These are phyloP conservation scores for Ambastaia sidthimunki DNA, from an alignment of 2,797 vertebrate genomes.

Conservation along the genomic window DNA sequence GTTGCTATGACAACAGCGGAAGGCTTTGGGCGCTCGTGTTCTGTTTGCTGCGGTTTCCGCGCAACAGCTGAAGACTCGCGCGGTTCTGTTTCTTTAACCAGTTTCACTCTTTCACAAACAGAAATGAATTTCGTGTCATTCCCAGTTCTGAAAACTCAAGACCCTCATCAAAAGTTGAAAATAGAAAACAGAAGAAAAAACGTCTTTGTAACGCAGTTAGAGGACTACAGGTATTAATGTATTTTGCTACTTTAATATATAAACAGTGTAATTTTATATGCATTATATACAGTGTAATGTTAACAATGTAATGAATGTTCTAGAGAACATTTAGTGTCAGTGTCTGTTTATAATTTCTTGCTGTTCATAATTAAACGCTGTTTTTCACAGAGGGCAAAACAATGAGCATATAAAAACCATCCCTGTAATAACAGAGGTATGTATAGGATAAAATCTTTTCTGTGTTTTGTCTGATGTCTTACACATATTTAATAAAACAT, in stretches of 20 bases:
- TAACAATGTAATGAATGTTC: too few species aligned
- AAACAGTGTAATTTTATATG: too few species aligned
- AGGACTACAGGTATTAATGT: conserved; percentile 70
- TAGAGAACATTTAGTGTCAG: background rate
- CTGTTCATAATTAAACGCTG: too few species aligned
- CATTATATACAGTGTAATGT: too few species aligned
- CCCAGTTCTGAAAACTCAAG: conserved; percentile 57
- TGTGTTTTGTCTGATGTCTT: background rate
- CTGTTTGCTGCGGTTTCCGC: too few species aligned
- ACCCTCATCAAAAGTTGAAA: conserved; percentile 67
- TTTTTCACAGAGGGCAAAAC: conserved; percentile 62
- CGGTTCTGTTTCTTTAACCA: background rate
- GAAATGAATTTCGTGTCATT: conserved; percentile 61
- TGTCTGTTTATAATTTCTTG: background rate
- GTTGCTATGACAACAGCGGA: too few species aligned
- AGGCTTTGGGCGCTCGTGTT: too few species aligned
- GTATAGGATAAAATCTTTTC: background rate
- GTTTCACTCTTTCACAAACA: background rate
- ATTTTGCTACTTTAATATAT: background rate
- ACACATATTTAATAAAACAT: background rate
- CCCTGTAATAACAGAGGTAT: conserved; percentile 74
- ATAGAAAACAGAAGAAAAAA: conserved; percentile 73
- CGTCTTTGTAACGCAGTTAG: conserved; percentile 79
- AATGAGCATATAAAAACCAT: conserved; percentile 69
- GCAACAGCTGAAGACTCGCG: background rate